These are phyloP conservation scores for Thalassoma bifasciatum DNA, from an alignment of 2,113 vertebrate genomes.

Conservation along the genomic window DNA sequence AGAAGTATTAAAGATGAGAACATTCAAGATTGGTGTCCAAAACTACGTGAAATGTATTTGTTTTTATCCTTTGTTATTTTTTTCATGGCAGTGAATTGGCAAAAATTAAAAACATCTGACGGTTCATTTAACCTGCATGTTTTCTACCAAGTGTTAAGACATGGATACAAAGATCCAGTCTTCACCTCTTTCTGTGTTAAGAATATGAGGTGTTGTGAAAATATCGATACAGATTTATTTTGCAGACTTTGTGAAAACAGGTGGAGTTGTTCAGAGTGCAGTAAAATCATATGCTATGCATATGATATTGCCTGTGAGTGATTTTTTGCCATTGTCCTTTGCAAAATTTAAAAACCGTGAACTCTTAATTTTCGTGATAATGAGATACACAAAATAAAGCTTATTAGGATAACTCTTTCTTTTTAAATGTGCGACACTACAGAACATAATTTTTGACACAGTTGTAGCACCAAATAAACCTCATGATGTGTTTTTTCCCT, in stretches of 20 bases:
- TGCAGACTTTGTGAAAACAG: too few species aligned
- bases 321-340: not conserved
- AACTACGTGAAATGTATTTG: not conserved
- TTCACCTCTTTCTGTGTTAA: too few species aligned
- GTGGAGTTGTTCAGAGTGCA: too few species aligned
- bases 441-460: not conserved
- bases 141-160: too few species aligned
- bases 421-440: not conserved
- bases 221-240: too few species aligned
- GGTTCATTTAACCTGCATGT: too few species aligned
- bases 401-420: not conserved
- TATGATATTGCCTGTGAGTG: too few species aligned
- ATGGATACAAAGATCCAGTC: too few species aligned
- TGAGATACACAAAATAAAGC: not conserved
- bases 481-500: not conserved
- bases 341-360: not conserved
- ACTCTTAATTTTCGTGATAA: not conserved
- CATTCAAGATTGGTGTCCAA: not conserved
- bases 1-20: too few species aligned
- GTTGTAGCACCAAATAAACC: not conserved
- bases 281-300: too few species aligned
- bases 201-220: too few species aligned
- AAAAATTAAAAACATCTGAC: too few species aligned
- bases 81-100: not conserved
- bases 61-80: not conserved